Evolutionary conservation across 2,113 vertebrate genomes (phyloP).

Genomic region (Monarcha castaneiventris): DNA sequence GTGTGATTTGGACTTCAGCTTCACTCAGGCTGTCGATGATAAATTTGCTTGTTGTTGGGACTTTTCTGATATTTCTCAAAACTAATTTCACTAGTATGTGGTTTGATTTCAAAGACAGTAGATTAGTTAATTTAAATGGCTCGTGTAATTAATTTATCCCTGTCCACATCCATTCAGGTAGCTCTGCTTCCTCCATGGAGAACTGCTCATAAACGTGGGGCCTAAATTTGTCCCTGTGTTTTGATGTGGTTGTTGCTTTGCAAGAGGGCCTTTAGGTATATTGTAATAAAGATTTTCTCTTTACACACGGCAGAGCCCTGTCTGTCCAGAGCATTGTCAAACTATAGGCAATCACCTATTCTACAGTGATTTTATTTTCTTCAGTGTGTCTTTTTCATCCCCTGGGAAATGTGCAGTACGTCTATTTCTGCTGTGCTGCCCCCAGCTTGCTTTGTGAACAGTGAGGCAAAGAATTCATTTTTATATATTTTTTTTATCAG

Average conservation of each 20-base stretch:
- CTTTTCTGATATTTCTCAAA: neutral
- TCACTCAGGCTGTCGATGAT: neutral
- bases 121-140: neutral
- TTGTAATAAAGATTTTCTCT: conserved; percentile 45
- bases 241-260: neutral
- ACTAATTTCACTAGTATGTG: neutral
- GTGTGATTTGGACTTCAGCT: neutral
- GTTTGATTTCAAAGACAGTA: neutral
- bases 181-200: neutral
- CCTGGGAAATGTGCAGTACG: conserved; percentile 49
- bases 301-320: neutral
- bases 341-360: conserved; percentile 55
- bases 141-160: neutral
- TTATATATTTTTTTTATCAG: conserved; percentile 29
- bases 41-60: neutral
- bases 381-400: conserved; percentile 59
- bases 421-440: conserved; percentile 50
- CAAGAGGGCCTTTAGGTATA: neutral
- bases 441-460: conserved; percentile 56
- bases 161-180: neutral
- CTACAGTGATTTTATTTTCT: conserved; percentile 67
- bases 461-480: conserved; percentile 35
- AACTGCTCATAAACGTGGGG: fast-evolving
- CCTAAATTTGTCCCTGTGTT: neutral
- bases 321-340: conserved; percentile 34